Conservation (phyloP, 2,888 invertebrate species). For the Tachina lurida region DNA sequence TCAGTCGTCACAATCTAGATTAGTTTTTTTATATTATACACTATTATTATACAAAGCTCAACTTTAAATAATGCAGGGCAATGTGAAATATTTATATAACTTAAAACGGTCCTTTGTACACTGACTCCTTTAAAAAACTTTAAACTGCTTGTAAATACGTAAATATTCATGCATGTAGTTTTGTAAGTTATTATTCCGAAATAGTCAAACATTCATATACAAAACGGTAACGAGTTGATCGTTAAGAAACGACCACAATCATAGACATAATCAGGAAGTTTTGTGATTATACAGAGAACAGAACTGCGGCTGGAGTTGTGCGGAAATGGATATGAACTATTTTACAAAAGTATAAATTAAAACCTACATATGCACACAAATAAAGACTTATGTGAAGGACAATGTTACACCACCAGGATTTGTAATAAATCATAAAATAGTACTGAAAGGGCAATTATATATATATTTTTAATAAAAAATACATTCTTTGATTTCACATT, state of each 20-base stretch:
- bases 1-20: too few relatives aligned
- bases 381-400: background rate
- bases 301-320: slow-evolving; percentile 59
- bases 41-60: too few relatives aligned
- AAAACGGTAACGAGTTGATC: slow-evolving; percentile 58
- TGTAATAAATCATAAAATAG: background rate
- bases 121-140: background rate
- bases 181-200: background rate
- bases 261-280: slow-evolving; percentile 63
- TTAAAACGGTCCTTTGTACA: background rate
- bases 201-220: slow-evolving; percentile 20
- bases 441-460: too few relatives aligned
- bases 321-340: slow-evolving; percentile 66
- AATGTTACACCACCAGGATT: background rate
- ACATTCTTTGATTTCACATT: too few relatives aligned
- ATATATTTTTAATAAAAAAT: too few relatives aligned
- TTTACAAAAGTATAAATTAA: slow-evolving; percentile 23
- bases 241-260: slow-evolving; percentile 68
- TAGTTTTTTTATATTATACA: too few relatives aligned
- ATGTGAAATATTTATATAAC: background rate
- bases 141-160: background rate
- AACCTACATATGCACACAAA: background rate
- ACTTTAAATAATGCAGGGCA: too few relatives aligned
- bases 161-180: background rate
- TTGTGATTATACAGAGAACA: slow-evolving; percentile 54